phyloP scores from a whole-genome alignment of 2,113 vertebrate genomes.

The Corythornis vintsioides region DNA sequence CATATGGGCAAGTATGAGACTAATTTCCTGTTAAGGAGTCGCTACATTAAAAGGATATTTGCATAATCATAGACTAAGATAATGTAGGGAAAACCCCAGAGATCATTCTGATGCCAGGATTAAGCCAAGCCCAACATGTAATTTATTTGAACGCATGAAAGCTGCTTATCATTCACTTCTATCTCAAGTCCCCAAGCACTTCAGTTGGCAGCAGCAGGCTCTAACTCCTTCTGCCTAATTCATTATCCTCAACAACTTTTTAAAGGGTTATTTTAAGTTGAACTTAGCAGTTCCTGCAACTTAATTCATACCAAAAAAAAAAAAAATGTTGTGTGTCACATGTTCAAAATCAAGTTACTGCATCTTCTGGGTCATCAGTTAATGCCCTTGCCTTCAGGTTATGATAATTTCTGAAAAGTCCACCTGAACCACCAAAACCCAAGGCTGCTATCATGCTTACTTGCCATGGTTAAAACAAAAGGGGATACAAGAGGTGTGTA shows the following conservation, averaged over 20 bases:
- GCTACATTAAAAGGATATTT: constrained; percentile 68
- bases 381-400: neutral
- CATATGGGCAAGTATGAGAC: constrained; percentile 17
- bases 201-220: constrained; percentile 30
- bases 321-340: neutral
- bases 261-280: constrained; percentile 67
- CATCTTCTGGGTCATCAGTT: constrained; percentile 45
- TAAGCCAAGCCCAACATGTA: constrained; percentile 59
- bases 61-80: constrained; percentile 67
- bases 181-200: constrained; percentile 52
- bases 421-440: neutral
- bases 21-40: constrained; percentile 69
- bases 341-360: constrained; percentile 13
- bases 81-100: constrained; percentile 65
- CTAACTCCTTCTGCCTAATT: constrained; percentile 52
- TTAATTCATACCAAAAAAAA: constrained; percentile 55
- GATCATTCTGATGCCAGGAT: constrained; percentile 58
- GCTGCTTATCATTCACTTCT: constrained; percentile 31
- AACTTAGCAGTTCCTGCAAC: constrained; percentile 43
- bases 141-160: constrained; percentile 65
- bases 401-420: constrained; percentile 18
- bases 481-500: neutral
- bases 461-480: neutral
- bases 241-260: constrained; percentile 60
- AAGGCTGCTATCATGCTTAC: neutral